A percentile compares a stretch with the other conserved stretches of the same genome.
phyloP scores from a whole-genome alignment of 2,797 vertebrate genomes.

The Crypturellus tataupa region DNA sequence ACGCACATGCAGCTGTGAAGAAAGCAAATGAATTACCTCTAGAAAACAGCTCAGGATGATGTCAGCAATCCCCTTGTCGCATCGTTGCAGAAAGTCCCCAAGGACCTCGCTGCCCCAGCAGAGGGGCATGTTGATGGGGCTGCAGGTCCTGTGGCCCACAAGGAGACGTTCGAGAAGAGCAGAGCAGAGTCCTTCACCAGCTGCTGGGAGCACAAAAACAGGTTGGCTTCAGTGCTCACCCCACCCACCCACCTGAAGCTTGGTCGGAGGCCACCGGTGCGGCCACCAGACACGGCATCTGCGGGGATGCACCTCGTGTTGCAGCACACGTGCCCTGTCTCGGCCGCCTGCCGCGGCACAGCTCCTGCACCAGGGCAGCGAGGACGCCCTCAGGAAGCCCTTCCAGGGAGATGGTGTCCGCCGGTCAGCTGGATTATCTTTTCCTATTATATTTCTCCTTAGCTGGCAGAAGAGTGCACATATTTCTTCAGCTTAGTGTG shows the following conservation, averaged over 20 bases:
- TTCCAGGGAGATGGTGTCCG: not conserved
- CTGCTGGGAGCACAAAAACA: not conserved
- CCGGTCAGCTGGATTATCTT: not conserved
- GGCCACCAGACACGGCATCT: not conserved
- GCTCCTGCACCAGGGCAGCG: not conserved
- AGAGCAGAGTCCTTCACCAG: not conserved
- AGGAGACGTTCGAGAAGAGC: not conserved
- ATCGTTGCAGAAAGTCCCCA: not conserved
- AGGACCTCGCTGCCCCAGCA: not conserved
- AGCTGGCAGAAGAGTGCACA: not conserved
- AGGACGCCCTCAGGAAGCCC: not conserved
- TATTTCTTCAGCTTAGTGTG: not conserved
- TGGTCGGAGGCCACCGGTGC: too few relatives aligned
- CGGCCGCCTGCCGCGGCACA: fast-evolving
- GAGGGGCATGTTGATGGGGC: fast-evolving
- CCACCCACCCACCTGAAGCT: not conserved
- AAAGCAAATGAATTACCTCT: slow-evolving; percentile 18
- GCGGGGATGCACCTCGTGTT: fast-evolving
- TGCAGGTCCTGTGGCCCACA: not conserved
- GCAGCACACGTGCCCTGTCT: not conserved
- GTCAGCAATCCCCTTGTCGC: not conserved
- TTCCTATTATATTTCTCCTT: not conserved
- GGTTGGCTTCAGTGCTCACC: not conserved
- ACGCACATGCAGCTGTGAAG: slow-evolving; percentile 37
- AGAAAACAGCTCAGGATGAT: not conserved